Percentiles rank a stretch among this genome's conserved stretches.
phyloP scores from a whole-genome alignment of 1,140 invertebrate species.

The Colletes gigas region DNA sequence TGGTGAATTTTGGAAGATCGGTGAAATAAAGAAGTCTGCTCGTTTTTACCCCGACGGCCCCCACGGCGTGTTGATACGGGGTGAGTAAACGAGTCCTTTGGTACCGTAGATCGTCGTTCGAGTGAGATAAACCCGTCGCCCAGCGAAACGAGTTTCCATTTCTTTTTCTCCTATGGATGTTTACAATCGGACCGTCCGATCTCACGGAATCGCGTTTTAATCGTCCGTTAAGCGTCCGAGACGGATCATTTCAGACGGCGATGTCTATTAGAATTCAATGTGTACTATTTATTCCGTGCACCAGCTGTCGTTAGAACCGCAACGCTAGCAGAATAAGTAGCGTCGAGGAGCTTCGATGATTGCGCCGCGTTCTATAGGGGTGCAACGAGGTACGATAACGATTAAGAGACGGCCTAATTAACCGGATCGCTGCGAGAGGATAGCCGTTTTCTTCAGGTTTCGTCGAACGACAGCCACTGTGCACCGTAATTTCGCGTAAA shows the following conservation, averaged over 20 bases:
- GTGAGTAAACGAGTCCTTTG: too few relatives aligned
- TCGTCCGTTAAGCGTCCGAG: conserved; percentile 11
- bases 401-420: conserved; percentile 20
- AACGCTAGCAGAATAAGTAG: conserved; percentile 4
- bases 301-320: not conserved
- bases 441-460: not conserved
- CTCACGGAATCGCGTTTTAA: conserved; percentile 9
- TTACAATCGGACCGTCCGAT: not conserved
- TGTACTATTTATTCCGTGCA: not conserved
- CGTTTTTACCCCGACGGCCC: too few relatives aligned
- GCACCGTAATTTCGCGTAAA: conserved; percentile 29
- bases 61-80: too few relatives aligned
- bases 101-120: too few relatives aligned
- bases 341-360: not conserved
- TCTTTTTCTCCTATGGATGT: too few relatives aligned
- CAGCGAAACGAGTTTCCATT: too few relatives aligned
- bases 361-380: not conserved
- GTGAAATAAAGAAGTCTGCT: not conserved
- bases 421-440: not conserved
- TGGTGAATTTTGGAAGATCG: conserved; percentile 12
- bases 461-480: not conserved
- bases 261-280: conserved; percentile 6
- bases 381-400: conserved; percentile 3
- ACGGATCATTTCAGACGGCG: not conserved
- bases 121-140: too few relatives aligned